Base-by-base conservation (phyloP, 2,888 invertebrate genomes). In the Spicauda simplicius region DNA sequence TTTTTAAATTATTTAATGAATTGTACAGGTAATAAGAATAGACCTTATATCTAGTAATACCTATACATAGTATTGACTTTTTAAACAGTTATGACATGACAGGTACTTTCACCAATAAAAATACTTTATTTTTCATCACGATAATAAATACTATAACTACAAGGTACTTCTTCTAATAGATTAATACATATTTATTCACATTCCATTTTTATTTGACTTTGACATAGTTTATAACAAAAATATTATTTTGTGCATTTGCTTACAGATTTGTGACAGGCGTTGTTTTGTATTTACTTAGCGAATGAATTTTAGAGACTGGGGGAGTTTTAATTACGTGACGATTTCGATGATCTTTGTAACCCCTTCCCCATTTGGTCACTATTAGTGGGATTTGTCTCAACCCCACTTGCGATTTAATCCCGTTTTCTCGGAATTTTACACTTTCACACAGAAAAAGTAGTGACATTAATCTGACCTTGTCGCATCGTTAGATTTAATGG, bases 101-200 rank as follows among this genome's bases (percentile, higher is more conserved):
- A 53, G 20, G 53, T 53, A 53, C 52, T 19, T 19, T 52, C 12
- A 19, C 53, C 53, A 20, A 53, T 53, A 20, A 3, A 30, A 33
- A 33, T 33, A 33, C 33, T 53, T 12, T 10, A 12, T 11, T 18
- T 53, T 53, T 16, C 18, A 52, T 52, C 53, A 53, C 53, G 10
- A 11, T 20, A 53, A 53, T 53, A 53, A 53, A 53, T 53, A 53
- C 53, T 53, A 53, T 53, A 11, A 20, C 20, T 20, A 53, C 7
- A 53, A 53, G 53, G 53, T 19, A 53, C 20, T 53, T 18, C 53
- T 8, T 33, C 6, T 33, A 33, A 33, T 33, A 33, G 33, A 6
- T 33, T 33, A 10, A 33, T 33, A 33, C 5, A 25, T 25, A 4
- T 25, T 33, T 33, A 6, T 33, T 33, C 7, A 10, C 8, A 33